phyloP scores from a whole-genome alignment of 2,888 invertebrate genomes.

The Hyposoter dolosus region DNA sequence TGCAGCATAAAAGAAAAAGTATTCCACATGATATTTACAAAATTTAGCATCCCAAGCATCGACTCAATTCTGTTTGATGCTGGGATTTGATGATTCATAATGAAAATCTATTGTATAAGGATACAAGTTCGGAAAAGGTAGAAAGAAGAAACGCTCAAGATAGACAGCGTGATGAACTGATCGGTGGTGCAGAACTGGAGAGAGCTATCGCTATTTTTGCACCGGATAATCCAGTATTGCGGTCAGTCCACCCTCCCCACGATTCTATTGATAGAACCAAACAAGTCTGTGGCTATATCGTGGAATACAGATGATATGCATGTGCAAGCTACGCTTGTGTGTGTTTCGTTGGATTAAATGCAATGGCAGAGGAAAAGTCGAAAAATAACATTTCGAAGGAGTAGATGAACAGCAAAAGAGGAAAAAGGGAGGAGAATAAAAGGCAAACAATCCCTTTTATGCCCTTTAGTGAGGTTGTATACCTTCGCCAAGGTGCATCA shows the following conservation, averaged over 20 bases:
- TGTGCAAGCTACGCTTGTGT: neutral
- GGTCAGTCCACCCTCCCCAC: slow-evolving; percentile 76
- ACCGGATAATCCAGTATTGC: slow-evolving; percentile 76
- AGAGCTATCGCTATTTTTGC: slow-evolving; percentile 75
- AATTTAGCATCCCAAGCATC: neutral
- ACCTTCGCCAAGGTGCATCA: slow-evolving; percentile 54
- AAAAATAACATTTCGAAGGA: too few relatives aligned
- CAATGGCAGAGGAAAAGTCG: neutral
- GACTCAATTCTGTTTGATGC: neutral
- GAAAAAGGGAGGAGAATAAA: neutral
- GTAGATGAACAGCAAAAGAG: neutral
- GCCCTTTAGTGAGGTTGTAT: slow-evolving; percentile 43
- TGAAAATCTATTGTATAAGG: slow-evolving; percentile 30
- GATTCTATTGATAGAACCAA: slow-evolving; percentile 76
- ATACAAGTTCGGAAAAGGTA: slow-evolving; percentile 8
- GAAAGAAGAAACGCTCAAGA: slow-evolving; percentile 32
- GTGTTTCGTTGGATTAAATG: slow-evolving; percentile 21
- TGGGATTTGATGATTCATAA: slow-evolving; percentile 9
- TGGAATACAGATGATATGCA: slow-evolving; percentile 52
- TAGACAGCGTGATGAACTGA: slow-evolving; percentile 22
- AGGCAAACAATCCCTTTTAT: slow-evolving; percentile 46
- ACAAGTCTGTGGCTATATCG: slow-evolving; percentile 55
- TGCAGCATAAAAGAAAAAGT: neutral
- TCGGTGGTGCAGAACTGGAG: neutral
- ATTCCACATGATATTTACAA: neutral